These are phyloP conservation scores for Malacoraja senta DNA, from an alignment of 2,797 vertebrate species.

Conservation along the genomic window DNA sequence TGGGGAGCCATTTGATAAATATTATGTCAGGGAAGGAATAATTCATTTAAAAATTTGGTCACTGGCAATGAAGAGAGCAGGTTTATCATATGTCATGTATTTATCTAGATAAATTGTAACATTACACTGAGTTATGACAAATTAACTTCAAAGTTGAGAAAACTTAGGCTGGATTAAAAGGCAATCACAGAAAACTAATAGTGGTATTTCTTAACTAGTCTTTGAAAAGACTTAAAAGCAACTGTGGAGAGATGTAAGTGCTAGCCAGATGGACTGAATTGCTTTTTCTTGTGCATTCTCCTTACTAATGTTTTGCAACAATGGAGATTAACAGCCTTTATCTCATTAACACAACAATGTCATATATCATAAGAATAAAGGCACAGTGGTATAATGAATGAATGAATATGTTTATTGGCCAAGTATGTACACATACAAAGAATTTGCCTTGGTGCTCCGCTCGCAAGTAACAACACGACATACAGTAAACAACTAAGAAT, in stretches of 20 bases:
- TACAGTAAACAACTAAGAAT: no score
- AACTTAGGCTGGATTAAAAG: background rate
- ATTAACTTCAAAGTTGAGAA: background rate
- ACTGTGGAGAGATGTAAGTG: background rate
- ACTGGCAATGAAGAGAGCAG: slow-evolving; percentile 12
- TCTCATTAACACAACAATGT: background rate
- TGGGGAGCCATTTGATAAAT: background rate
- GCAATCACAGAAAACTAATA: background rate
- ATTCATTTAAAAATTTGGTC: background rate
- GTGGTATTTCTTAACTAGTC: background rate
- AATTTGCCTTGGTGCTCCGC: no score
- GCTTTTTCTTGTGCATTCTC: background rate
- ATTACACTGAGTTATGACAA: background rate
- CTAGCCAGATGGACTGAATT: background rate
- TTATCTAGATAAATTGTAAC: slow-evolving; percentile 4
- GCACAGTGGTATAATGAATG: no score
- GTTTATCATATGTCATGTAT: background rate
- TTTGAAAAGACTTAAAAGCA: background rate
- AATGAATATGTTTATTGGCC: no score
- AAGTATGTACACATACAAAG: no score
- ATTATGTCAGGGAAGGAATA: background rate
- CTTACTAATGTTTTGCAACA: background rate
- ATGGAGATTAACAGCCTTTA: background rate
- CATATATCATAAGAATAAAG: background rate
- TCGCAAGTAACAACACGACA: no score